Conservation (phyloP, 1,140 invertebrate genomes). For the Drosophila eugracilis region DNA sequence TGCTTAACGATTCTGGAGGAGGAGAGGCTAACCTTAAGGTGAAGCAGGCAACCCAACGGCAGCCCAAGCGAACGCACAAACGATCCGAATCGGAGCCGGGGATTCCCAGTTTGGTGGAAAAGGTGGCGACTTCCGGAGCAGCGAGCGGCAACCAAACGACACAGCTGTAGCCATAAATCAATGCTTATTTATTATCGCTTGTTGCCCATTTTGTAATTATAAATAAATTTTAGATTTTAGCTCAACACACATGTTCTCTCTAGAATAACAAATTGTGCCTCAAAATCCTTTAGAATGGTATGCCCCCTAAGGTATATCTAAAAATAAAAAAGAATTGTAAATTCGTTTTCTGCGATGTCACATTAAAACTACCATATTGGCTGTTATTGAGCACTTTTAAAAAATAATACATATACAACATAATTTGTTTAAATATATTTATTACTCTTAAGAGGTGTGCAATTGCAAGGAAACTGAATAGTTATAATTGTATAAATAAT, state of each 20-base stretch:
- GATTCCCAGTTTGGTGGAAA: conserved; percentile 57
- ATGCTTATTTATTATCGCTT: conserved; percentile 48
- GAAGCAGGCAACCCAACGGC: conserved; percentile 43
- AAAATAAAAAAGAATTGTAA: conserved; percentile 11
- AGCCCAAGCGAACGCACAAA: conserved; percentile 80
- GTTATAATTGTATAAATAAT: neutral
- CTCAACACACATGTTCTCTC: conserved; percentile 8
- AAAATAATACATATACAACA: conserved; percentile 4
- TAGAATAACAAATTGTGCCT: conserved; percentile 25
- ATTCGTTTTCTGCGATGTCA: neutral
- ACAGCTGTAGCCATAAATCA: conserved; percentile 46
- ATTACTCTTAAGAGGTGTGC: neutral
- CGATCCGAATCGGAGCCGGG: conserved; percentile 85
- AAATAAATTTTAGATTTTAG: conserved; percentile 34
- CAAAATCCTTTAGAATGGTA: conserved; percentile 3
- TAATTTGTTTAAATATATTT: conserved; percentile 4
- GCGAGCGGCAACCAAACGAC: conserved; percentile 34
- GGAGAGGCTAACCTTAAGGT: conserved; percentile 22
- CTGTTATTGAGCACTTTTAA: conserved; percentile 23
- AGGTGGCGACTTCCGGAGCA: conserved; percentile 9
- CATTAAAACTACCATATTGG: conserved; percentile 9
- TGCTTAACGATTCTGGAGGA: conserved; percentile 41
- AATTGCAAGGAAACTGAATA: neutral
- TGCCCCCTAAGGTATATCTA: conserved; percentile 3
- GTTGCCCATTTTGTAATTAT: conserved; percentile 12